A percentile compares a stretch with the other conserved stretches of the same genome.
Evolutionary conservation across 2,113 vertebrate genomes (phyloP).

Genomic region (Sporophila hypoxantha): DNA sequence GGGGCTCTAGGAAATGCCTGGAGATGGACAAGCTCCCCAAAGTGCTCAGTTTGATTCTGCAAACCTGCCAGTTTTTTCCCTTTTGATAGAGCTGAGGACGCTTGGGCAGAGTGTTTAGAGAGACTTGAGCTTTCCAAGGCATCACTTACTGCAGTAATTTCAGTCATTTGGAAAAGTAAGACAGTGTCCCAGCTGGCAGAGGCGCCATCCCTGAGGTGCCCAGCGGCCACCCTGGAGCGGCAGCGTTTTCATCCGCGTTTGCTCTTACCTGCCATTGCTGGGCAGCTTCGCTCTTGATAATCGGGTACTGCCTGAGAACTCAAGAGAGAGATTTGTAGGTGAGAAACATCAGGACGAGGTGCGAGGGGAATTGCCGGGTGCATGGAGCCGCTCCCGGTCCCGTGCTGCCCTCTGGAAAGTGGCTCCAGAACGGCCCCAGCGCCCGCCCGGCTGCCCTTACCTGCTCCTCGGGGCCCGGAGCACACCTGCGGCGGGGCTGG

Average conservation of each 20-base stretch:
- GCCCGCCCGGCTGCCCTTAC: background rate
- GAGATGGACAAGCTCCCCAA: background rate
- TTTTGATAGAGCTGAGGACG: background rate
- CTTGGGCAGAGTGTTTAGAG: accelerated
- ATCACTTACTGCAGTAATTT: background rate
- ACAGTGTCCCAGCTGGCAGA: background rate
- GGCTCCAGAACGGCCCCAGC: accelerated
- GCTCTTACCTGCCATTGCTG: conserved; percentile 34
- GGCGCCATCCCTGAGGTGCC: background rate
- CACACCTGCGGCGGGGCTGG: background rate
- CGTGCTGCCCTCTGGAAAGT: background rate
- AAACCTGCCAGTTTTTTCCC: background rate
- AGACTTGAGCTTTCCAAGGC: background rate
- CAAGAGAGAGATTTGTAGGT: background rate
- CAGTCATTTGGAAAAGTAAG: background rate
- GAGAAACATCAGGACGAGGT: background rate
- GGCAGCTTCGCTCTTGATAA: background rate
- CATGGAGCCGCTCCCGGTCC: background rate
- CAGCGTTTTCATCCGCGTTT: accelerated
- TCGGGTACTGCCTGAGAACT: accelerated
- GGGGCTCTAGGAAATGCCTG: background rate
- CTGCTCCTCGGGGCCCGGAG: background rate
- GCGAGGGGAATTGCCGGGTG: accelerated
- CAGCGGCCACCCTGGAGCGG: background rate
- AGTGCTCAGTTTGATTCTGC: accelerated